A percentile compares a stretch with the other conserved stretches of the same genome.
Evolutionary conservation across 1,140 invertebrate genomes (phyloP).

Genomic region (Aphidius ervi): DNA sequence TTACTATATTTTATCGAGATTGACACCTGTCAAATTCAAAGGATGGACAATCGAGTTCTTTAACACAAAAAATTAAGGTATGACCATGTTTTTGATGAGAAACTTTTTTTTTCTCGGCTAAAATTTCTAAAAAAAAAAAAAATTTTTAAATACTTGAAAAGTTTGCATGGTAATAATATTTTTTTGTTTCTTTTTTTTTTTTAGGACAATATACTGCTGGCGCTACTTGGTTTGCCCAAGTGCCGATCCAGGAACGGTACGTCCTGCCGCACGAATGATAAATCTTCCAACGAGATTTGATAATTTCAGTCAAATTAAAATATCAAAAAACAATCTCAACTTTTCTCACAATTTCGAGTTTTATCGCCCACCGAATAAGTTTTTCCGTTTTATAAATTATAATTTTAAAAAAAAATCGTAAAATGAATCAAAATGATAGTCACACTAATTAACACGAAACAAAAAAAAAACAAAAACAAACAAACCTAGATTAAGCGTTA

Average conservation of each 20-base stretch:
- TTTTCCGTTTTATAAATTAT: too few species aligned
- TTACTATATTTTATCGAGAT: conserved; percentile 30
- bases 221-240: conserved; percentile 47
- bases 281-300: conserved; percentile 14
- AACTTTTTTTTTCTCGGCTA: neutral
- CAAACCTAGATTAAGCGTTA: too few species aligned
- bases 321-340: too few species aligned
- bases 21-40: conserved; percentile 27
- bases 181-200: conserved; percentile 18
- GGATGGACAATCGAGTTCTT: neutral
- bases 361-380: too few species aligned
- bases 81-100: neutral
- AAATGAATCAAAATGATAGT: too few species aligned
- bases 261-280: conserved; percentile 29
- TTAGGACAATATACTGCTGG: conserved; percentile 42
- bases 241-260: conserved; percentile 45
- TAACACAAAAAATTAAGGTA: too few species aligned
- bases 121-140: neutral
- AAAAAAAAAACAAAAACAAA: too few species aligned
- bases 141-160: neutral
- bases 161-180: conserved; percentile 6
- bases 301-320: too few species aligned
- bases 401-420: too few species aligned
- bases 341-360: too few species aligned
- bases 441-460: too few species aligned